These are phyloP conservation scores for Hymenochirus boettgeri DNA, from an alignment of 2,113 vertebrate species.

Conservation along the genomic window DNA sequence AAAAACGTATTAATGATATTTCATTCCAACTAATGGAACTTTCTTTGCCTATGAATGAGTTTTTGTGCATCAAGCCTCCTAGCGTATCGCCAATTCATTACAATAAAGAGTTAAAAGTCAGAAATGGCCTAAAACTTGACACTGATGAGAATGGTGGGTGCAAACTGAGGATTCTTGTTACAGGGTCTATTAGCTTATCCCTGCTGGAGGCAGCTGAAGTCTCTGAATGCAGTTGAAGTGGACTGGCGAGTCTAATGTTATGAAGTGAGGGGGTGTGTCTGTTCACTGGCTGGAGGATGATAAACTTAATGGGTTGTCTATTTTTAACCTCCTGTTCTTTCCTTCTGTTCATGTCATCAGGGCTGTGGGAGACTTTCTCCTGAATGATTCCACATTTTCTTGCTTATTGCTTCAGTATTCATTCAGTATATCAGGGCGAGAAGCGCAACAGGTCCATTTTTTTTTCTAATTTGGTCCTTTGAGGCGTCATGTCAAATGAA, in stretches of 20 bases:
- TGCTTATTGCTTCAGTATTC: constrained; percentile 47
- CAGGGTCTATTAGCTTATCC: constrained; percentile 45
- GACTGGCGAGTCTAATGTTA: constrained; percentile 56
- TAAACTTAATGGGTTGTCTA: constrained; percentile 81
- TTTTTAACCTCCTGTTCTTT: constrained; percentile 82
- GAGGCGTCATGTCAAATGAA: constrained; percentile 60
- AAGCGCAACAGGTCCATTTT: constrained; percentile 1
- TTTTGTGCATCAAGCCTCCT: too few species aligned
- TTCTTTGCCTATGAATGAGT: too few species aligned
- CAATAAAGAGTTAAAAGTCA: neutral
- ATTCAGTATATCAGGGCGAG: constrained; percentile 26
- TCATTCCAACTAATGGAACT: too few species aligned
- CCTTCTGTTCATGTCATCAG: constrained; percentile 65
- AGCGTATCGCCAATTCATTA: too few species aligned
- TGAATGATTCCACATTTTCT: constrained; percentile 56
- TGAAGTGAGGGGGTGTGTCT: constrained; percentile 76
- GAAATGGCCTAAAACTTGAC: neutral
- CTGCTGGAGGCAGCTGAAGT: constrained; percentile 44
- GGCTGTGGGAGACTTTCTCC: constrained; percentile 57
- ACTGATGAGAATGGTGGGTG: constrained; percentile 10
- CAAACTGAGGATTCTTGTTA: constrained; percentile 39
- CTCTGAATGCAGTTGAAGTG: constrained; percentile 59
- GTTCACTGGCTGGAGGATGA: constrained; percentile 61
- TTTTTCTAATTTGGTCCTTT: constrained; percentile 14
- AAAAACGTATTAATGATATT: too few species aligned